phyloP scores from a whole-genome alignment of 2,797 vertebrate species.

The Cichlasoma orientale region DNA sequence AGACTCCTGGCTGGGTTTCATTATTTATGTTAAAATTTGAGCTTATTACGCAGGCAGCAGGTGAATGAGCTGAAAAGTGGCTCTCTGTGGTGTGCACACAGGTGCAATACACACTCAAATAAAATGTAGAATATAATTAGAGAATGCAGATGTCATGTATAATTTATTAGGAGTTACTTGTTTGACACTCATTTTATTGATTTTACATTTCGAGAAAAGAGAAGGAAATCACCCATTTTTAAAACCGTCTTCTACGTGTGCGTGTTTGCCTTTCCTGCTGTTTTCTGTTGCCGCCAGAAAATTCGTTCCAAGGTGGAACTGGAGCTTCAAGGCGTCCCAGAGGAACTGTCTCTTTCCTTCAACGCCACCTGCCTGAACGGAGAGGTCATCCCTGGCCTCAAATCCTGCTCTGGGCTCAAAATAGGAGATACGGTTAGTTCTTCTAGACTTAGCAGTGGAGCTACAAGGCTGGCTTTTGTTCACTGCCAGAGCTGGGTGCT shows the following conservation, averaged over 20 bases:
- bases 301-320: constrained; percentile 97
- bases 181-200: not conserved
- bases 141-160: not conserved
- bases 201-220: not conserved
- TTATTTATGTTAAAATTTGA: constrained; percentile 7
- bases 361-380: constrained; percentile 94
- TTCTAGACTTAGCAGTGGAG: not conserved
- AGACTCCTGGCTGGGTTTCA: constrained; percentile 7
- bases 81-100: not conserved
- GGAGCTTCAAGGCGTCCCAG: constrained; percentile 93
- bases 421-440: constrained; percentile 94
- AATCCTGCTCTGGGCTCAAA: constrained; percentile 94
- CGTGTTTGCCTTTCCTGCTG: not conserved
- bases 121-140: not conserved
- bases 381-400: constrained; percentile 91
- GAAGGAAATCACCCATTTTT: not conserved
- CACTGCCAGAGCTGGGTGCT: too few species aligned
- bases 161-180: not conserved
- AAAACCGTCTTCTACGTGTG: not conserved
- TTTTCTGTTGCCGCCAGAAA: constrained; percentile 81
- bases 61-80: not conserved
- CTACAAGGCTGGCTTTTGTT: not conserved
- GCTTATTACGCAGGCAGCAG: not conserved
- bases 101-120: not conserved
- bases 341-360: constrained; percentile 93